Base-by-base conservation (phyloP, 2,113 vertebrate species). In the Syngnathoides biaculeatus region DNA sequence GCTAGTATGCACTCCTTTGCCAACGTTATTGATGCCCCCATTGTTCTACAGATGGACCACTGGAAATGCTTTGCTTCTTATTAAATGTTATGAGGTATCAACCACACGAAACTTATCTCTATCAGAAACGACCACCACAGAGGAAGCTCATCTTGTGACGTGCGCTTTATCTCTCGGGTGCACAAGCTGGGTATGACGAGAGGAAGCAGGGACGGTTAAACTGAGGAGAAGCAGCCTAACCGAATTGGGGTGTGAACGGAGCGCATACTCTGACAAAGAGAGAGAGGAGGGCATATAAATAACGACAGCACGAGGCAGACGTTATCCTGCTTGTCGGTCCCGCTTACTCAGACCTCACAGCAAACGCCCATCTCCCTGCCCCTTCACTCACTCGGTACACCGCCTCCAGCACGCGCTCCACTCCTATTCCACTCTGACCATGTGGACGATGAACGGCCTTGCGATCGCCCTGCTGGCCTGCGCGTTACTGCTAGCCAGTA, bases 401-500 rank as follows among this genome's bases (percentile, higher is more conserved):
- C 42, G 22, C 19, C 38, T 19, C 68, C 59, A 69, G 38, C 42
- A 58, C 68, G 65, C 73, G 64, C 67, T 75, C 76, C 67, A 62
- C 67, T 75, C 78, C 67, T 73, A 14, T 61, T 68, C 10, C 57
- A 67, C 40, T 69, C 55, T 67, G 68, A 81, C 72, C 81, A 75
- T 70, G 70, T 69, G 84, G 80, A 89, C 82, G 86, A 91, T 91
- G 89, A 92, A 88, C 89, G 88, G 88, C 80, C 77, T 75, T 79
- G 71, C 79, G 69, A 56, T 74, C 59, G 66, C 68, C 68, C 79
- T 91, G 74, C 8, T 86, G 65, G 80, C 92, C 59, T 79, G 73
- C 40, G 27, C 78, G 56, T 72, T 90, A 1, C 56, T 92, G 22
- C 78, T 91, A 57, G 78, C 77, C 77, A 57, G 92, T 93, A 83